Conservation (phyloP, 2,888 invertebrate genomes). For the Sphecodes monilicornis region DNA sequence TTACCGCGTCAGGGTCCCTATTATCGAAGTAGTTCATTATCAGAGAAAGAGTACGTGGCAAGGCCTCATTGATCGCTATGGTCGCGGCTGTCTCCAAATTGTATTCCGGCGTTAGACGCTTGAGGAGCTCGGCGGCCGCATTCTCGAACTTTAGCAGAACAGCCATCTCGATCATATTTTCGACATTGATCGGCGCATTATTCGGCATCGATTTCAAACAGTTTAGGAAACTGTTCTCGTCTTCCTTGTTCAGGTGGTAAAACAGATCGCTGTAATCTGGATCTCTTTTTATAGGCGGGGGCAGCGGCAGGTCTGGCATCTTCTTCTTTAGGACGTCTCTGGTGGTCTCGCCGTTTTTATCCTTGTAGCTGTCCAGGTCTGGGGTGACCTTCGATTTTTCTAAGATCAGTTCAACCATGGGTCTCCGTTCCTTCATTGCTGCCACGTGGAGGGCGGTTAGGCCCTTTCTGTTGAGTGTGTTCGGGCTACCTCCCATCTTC, state of each 20-base stretch:
- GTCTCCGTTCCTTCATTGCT: slow-evolving; percentile 86
- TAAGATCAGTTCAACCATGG: slow-evolving; percentile 86
- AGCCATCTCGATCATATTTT: slow-evolving; percentile 85
- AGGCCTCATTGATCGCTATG: slow-evolving; percentile 88
- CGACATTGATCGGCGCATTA: slow-evolving; percentile 81
- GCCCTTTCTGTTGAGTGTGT: slow-evolving; percentile 86
- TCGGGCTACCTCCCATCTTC: slow-evolving; percentile 86
- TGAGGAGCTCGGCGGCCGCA: slow-evolving; percentile 85
- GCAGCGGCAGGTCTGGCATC: slow-evolving; percentile 59
- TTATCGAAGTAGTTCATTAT: slow-evolving; percentile 56
- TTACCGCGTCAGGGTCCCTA: slow-evolving; percentile 58
- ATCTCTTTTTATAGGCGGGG: slow-evolving; percentile 34
- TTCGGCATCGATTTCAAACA: slow-evolving; percentile 83
- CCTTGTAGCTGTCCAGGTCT: slow-evolving; percentile 86
- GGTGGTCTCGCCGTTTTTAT: slow-evolving; percentile 86
- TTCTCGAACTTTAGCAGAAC: slow-evolving; percentile 86
- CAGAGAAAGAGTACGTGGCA: slow-evolving; percentile 83
- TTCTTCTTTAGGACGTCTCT: slow-evolving; percentile 86
- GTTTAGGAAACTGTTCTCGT: slow-evolving; percentile 87
- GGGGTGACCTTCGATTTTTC: slow-evolving; percentile 85
- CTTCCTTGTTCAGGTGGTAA: slow-evolving; percentile 86
- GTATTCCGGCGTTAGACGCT: slow-evolving; percentile 84
- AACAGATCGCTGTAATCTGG: slow-evolving; percentile 85
- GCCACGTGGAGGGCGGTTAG: slow-evolving; percentile 87
- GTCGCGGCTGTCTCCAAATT: slow-evolving; percentile 86